A percentile compares a stretch with the other conserved stretches of the same genome.
Conservation (phyloP, 2,797 vertebrate genomes). For the Loriculus beryllinus region DNA sequence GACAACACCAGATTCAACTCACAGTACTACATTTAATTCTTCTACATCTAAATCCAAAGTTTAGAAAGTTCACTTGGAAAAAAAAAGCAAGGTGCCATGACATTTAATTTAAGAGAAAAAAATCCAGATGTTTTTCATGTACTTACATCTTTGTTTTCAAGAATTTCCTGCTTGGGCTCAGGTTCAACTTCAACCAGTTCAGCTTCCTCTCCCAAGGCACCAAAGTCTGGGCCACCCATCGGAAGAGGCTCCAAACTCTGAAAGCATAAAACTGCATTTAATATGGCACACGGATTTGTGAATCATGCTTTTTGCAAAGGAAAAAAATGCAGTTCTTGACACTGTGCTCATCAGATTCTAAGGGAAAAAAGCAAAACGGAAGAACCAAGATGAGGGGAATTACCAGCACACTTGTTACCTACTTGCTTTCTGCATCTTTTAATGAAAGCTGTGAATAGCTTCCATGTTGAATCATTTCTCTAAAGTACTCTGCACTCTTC, state of each 20-base stretch:
- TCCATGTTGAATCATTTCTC: not conserved
- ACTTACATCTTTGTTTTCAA: constrained; percentile 95
- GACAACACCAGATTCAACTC: not conserved
- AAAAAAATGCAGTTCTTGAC: not conserved
- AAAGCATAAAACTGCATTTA: not conserved
- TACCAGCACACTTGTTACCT: not conserved
- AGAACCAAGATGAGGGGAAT: not conserved
- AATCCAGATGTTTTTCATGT: not conserved
- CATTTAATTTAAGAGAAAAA: not conserved
- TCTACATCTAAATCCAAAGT: not conserved
- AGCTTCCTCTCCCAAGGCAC: constrained; percentile 82
- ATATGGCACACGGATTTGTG: accelerated
- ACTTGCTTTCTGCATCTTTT: not conserved
- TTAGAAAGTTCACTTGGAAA: not conserved
- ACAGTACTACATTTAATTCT: not conserved
- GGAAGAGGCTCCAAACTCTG: constrained; percentile 95
- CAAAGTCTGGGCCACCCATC: constrained; percentile 84
- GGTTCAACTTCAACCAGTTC: constrained; percentile 86
- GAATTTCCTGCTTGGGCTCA: constrained; percentile 90
- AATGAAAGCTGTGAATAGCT: not conserved
- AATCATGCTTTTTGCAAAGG: not conserved
- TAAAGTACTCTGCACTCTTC: not conserved
- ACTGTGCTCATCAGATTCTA: not conserved
- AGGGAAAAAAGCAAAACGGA: not conserved
- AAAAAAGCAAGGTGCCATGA: not conserved